Base-by-base conservation (phyloP, 2,113 vertebrate species). In the Brienomyrus brachyistius region DNA sequence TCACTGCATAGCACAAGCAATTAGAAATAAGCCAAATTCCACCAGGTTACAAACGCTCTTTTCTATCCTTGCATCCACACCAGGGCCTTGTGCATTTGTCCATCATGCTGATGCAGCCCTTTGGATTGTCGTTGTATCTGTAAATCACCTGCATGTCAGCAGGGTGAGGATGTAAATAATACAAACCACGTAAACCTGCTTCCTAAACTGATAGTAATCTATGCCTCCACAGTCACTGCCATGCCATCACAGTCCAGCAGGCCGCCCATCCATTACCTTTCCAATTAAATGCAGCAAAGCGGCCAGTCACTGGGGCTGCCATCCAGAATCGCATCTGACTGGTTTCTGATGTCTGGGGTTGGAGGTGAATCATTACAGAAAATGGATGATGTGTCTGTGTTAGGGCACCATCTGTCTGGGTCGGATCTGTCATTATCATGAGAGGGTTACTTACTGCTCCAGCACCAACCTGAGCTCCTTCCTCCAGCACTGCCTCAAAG, bases 251-350 rank as follows among this genome's bases (percentile, higher is more conserved):
- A 83, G 17, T 48, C 43, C 45, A 83, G 80, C 80, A 8, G 35
- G 40, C 40, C 43, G 2, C 40, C 7, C 19, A 83, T 43, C 80
- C 43, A 83, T 83, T 83, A 47, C 43, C 80, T 47, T 83, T 83
- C 80, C 80, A 83, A 83, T 83, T 83, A 83, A 83, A 83, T 83
- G 45, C 80, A 47, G 80, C 13, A 83, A 47, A 83, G 80, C 19
- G 80, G 43, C 17, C 80, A 43, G 40, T 47, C 40, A 83, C 80
- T 21, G 80, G 0, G 43, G 80, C 43, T 83, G 40, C 80, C 80
- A 43, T 11, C 80, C 80, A 43, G 80, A 47, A 47, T 83, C 3
- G 27, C 80, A 45, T 48, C 45, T 48, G 43, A 83, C 45, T 47
- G 80, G 5, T 83, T 83, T 83, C 45, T 83, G 80, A 43, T 83